A percentile compares a stretch with the other conserved stretches of the same genome.
phyloP scores from a whole-genome alignment of 2,888 invertebrate species.

The Mimumesa dahlbomi region DNA sequence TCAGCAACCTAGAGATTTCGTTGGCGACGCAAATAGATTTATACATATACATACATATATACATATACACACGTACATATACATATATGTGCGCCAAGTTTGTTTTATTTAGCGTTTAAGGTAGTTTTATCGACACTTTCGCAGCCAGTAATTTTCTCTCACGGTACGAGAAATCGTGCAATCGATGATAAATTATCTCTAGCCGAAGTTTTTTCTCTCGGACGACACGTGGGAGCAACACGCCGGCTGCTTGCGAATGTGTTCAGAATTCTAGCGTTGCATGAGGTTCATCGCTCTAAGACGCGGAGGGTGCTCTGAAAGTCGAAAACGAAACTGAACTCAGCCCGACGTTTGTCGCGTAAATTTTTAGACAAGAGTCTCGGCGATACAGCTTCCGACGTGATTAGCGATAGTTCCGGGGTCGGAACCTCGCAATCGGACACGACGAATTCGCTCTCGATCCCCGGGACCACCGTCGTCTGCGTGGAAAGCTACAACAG shows the following conservation, averaged over 20 bases:
- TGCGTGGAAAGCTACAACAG: slow-evolving; percentile 91
- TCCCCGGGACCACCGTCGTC: slow-evolving; percentile 91
- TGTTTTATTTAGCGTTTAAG: slow-evolving; percentile 40
- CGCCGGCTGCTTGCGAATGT: no score
- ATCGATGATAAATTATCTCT: no score
- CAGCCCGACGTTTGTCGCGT: no score
- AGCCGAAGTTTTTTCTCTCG: no score
- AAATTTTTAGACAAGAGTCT: slow-evolving; percentile 93
- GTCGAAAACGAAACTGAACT: not conserved
- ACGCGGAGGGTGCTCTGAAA: slow-evolving; percentile 3
- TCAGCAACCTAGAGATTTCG: slow-evolving; percentile 33
- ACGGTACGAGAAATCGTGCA: no score
- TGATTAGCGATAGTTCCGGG: slow-evolving; percentile 95
- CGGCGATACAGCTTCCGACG: slow-evolving; percentile 91
- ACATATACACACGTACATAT: no score
- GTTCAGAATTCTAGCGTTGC: slow-evolving; percentile 50
- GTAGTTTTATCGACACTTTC: slow-evolving; percentile 44
- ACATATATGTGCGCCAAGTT: slow-evolving; percentile 7
- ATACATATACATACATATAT: no score
- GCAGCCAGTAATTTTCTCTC: no score
- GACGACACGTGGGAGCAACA: no score
- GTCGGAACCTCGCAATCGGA: slow-evolving; percentile 95
- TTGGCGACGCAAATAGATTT: slow-evolving; percentile 9
- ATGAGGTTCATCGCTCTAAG: slow-evolving; percentile 51
- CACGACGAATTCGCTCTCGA: slow-evolving; percentile 88